Percentiles rank a stretch among this genome's conserved stretches.
phyloP scores from a whole-genome alignment of 2,797 vertebrate species.

The Orientallactaga sibirica region DNA sequence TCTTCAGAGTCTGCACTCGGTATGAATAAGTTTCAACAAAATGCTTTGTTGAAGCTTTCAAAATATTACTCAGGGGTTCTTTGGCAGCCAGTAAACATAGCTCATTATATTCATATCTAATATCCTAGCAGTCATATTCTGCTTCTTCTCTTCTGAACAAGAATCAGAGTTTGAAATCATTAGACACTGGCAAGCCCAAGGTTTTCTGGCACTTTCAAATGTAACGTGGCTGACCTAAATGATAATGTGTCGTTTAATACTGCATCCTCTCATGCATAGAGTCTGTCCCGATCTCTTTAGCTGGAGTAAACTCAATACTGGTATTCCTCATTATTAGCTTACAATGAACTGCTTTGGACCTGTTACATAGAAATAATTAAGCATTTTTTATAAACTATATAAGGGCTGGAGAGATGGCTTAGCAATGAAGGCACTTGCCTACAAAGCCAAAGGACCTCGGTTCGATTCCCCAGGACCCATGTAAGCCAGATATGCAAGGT shows the following conservation, averaged over 20 bases:
- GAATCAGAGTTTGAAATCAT: conserved; percentile 31
- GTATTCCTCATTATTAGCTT: not conserved
- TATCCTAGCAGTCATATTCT: conserved; percentile 13
- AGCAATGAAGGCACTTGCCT: no score
- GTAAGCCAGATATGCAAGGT: no score
- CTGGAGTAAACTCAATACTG: conserved; percentile 7
- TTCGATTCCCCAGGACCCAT: no score
- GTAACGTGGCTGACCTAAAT: not conserved
- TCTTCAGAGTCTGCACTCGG: conserved; percentile 62
- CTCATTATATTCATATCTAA: conserved; percentile 53
- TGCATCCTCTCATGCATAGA: not conserved
- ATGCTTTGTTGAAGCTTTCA: conserved; percentile 5
- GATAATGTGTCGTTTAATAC: conserved; percentile 25
- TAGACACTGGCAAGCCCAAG: not conserved
- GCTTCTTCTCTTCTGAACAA: conserved; percentile 17
- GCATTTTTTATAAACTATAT: no score
- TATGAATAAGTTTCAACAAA: conserved; percentile 68
- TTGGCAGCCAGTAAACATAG: conserved; percentile 14
- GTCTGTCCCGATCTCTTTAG: conserved; percentile 5
- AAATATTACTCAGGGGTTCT: conserved; percentile 33
- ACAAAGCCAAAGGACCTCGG: no score
- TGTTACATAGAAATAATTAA: not conserved
- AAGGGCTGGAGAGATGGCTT: no score
- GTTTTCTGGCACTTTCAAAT: conserved; percentile 21
- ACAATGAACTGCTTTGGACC: not conserved